Conservation (phyloP, 2,113 vertebrate genomes). For the Bolborhynchus lineola region DNA sequence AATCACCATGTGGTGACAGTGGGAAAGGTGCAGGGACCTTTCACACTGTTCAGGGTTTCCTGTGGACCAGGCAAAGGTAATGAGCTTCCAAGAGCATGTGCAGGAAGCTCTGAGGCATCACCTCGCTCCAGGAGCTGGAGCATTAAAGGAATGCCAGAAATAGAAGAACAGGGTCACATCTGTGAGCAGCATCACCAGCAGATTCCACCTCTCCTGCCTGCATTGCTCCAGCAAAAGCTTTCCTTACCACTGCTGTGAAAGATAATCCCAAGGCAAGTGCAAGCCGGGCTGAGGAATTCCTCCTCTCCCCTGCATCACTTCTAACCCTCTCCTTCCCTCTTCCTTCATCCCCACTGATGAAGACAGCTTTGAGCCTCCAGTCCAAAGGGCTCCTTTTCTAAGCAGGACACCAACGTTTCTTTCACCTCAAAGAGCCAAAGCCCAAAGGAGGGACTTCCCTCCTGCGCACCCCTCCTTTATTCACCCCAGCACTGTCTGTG, state of each 20-base stretch:
- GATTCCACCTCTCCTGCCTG: neutral
- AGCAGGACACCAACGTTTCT: neutral
- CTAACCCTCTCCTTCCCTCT: neutral
- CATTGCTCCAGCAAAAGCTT: neutral
- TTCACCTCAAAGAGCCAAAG: neutral
- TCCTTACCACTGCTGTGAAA: neutral
- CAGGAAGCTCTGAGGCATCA: neutral
- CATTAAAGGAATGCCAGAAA: neutral
- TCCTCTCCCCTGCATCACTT: neutral
- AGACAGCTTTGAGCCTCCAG: neutral
- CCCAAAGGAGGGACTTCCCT: neutral
- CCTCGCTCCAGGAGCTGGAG: neutral
- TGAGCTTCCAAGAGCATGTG: neutral
- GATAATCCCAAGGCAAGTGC: neutral
- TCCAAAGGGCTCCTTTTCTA: neutral
- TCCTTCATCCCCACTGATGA: neutral
- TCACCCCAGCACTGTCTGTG: neutral
- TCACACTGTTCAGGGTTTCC: neutral
- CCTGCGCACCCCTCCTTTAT: neutral
- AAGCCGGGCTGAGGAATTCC: neutral
- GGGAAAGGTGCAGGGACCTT: neutral
- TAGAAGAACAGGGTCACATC: neutral
- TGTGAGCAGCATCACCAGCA: neutral
- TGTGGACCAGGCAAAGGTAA: rapidly evolving
- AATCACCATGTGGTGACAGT: neutral